phyloP scores from a whole-genome alignment of 2,797 vertebrate genomes.

The Merluccius polli region DNA sequence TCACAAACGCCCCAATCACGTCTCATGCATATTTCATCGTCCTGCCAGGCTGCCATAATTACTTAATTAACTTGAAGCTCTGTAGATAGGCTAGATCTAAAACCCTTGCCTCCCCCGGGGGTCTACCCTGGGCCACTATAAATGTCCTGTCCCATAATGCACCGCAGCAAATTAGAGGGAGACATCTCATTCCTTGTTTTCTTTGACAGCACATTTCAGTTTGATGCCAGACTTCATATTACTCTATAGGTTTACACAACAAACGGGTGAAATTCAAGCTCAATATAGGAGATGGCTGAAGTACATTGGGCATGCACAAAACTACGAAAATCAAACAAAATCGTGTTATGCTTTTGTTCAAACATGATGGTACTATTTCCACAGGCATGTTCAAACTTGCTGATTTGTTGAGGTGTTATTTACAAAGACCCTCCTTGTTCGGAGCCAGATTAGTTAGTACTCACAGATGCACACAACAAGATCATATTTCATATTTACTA shows the following conservation, averaged over 20 bases:
- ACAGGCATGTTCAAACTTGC: not conserved
- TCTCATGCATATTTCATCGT: constrained; percentile 77
- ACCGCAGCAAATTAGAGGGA: constrained; percentile 48
- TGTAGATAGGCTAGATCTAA: constrained; percentile 67
- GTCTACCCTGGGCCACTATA: constrained; percentile 47
- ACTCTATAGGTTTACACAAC: not conserved
- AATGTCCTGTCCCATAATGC: constrained; percentile 63
- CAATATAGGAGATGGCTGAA: not conserved
- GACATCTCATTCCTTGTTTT: constrained; percentile 22
- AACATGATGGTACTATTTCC: not conserved
- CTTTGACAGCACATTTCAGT: constrained; percentile 1
- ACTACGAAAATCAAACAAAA: not conserved
- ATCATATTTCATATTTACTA: not conserved
- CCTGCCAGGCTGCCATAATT: constrained; percentile 72
- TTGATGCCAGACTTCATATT: not conserved
- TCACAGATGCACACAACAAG: not conserved
- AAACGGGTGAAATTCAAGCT: not conserved
- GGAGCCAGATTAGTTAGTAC: not conserved
- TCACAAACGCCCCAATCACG: constrained; percentile 75
- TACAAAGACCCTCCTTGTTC: not conserved
- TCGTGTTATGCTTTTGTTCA: not conserved
- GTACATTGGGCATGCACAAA: too few species aligned
- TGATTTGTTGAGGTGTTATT: not conserved
- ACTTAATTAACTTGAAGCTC: constrained; percentile 80
- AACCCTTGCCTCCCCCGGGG: constrained; percentile 59